Conservation (phyloP, 2,113 vertebrate species). For the Trichomycterus rosablanca region DNA sequence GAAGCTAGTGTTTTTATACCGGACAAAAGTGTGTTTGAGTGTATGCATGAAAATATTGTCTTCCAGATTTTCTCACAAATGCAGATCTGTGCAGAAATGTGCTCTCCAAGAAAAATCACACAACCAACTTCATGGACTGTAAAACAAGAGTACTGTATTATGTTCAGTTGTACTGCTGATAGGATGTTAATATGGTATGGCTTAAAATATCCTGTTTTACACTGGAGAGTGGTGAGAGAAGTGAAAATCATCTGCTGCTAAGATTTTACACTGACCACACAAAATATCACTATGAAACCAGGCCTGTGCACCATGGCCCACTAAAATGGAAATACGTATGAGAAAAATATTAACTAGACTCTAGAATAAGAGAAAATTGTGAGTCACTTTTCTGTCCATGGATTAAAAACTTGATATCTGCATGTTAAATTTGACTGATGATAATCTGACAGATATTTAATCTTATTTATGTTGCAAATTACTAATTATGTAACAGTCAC, state of each 20-base stretch:
- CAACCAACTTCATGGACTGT: conserved; percentile 10
- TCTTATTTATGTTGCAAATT: conserved; percentile 8
- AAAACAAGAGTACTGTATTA: conserved; percentile 20
- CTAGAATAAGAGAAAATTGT: not conserved
- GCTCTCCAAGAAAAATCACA: conserved; percentile 18
- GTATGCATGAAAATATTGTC: conserved; percentile 53
- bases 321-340: not conserved
- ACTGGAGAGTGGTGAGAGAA: conserved; percentile 12
- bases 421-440: conserved; percentile 18
- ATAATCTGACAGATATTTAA: conserved; percentile 5
- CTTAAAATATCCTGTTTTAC: conserved; percentile 13
- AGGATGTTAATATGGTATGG: too few relatives aligned
- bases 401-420: conserved; percentile 12
- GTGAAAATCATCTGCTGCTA: conserved; percentile 21
- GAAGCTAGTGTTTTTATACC: conserved; percentile 34
- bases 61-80: conserved; percentile 49
- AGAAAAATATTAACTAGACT: not conserved
- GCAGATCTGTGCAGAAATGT: conserved; percentile 31
- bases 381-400: not conserved
- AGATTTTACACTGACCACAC: conserved; percentile 3
- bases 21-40: conserved; percentile 51
- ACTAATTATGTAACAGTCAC: conserved; percentile 23
- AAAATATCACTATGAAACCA: conserved; percentile 2
- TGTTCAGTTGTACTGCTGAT: conserved; percentile 26
- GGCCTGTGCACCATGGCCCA: not conserved